Percentiles rank a stretch among this genome's conserved stretches.
Evolutionary conservation across 2,797 vertebrate genomes (phyloP).

Genomic region (Gorsachius magnificus): DNA sequence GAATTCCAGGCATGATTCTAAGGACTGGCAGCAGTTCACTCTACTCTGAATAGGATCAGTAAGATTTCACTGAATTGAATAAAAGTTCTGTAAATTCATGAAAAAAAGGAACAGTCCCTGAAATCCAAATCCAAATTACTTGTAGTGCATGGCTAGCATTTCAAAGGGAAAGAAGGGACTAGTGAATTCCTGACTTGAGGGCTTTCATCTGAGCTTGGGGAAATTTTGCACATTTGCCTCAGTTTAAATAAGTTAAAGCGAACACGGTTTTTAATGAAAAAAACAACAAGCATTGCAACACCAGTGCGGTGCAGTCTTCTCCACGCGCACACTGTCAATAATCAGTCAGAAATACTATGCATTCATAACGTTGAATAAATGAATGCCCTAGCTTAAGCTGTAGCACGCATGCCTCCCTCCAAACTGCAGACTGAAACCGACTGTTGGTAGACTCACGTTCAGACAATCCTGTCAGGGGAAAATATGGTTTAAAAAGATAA

Average conservation of each 20-base stretch:
- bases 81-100: background rate
- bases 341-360: background rate
- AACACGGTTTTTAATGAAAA: background rate
- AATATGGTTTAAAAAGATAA: conserved; percentile 51
- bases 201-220: background rate
- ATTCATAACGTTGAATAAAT: background rate
- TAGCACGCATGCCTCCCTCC: background rate
- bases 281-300: conserved; percentile 33
- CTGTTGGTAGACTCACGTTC: background rate
- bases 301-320: conserved; percentile 63
- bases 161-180: background rate
- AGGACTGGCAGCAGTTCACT: background rate
- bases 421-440: background rate
- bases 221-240: background rate
- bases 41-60: background rate
- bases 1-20: conserved; percentile 69
- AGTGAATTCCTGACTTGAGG: background rate
- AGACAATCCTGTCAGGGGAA: conserved; percentile 44
- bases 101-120: background rate
- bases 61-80: background rate
- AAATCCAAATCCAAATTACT: background rate
- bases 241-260: background rate
- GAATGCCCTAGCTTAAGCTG: background rate
- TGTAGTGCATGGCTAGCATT: background rate
- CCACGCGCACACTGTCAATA: conserved; percentile 20